These are phyloP conservation scores for Zootermopsis nevadensis DNA, from an alignment of 2,888 invertebrate genomes.

Conservation along the genomic window DNA sequence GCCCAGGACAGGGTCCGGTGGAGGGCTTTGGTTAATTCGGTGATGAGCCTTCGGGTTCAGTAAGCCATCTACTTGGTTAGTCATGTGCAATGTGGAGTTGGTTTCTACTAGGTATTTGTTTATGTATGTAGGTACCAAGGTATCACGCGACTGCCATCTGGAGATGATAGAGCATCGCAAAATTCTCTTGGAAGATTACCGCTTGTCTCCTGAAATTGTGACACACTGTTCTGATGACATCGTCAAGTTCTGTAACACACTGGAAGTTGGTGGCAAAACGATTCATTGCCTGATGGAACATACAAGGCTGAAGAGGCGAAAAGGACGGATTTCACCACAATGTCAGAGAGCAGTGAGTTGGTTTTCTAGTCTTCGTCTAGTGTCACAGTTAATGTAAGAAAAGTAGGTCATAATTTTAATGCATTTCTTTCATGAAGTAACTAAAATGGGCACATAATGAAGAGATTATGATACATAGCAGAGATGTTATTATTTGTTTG, in stretches of 20 bases:
- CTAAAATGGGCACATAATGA: no score
- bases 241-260: constrained; percentile 76
- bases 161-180: constrained; percentile 94
- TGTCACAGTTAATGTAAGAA: no score
- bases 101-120: no score
- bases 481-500: no score
- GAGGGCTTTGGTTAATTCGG: no score
- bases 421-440: no score
- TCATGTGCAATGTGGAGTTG: no score
- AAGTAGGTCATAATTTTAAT: no score
- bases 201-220: constrained; percentile 93
- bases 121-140: constrained; percentile 64
- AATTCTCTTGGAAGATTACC: constrained; percentile 92
- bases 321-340: constrained; percentile 73
- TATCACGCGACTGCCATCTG: constrained; percentile 81
- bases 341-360: constrained; percentile 79
- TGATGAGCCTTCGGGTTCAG: no score
- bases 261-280: constrained; percentile 86
- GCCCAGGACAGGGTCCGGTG: no score
- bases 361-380: neutral
- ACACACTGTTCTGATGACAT: constrained; percentile 89
- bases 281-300: constrained; percentile 96
- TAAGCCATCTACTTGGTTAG: no score
- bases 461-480: no score
- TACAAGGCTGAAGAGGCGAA: constrained; percentile 74